Conservation (phyloP, 2,113 vertebrate genomes). For the Bungarus multicinctus region DNA sequence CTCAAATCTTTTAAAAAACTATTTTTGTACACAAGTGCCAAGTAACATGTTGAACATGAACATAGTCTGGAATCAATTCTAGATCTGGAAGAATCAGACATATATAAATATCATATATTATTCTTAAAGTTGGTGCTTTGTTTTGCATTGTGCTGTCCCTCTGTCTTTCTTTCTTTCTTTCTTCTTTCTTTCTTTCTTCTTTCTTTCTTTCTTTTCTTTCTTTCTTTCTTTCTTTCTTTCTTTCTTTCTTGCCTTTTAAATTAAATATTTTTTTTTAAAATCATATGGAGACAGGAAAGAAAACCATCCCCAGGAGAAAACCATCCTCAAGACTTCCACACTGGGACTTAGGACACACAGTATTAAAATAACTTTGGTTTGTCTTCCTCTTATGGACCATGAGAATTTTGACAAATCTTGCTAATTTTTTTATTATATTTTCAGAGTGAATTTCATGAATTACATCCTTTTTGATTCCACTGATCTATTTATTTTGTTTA, state of each 20-base stretch:
- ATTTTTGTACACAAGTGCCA: background rate
- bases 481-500: conserved; percentile 7
- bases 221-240: too few species aligned
- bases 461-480: conserved; percentile 84
- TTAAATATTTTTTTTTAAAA: background rate
- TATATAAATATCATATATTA: background rate
- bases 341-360: background rate
- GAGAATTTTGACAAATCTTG: background rate
- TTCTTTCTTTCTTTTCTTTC: too few species aligned
- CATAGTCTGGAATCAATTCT: background rate
- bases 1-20: background rate
- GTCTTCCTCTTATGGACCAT: background rate
- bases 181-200: too few species aligned
- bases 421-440: conserved; percentile 21
- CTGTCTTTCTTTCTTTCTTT: background rate
- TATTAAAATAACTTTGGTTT: background rate
- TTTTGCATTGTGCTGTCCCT: background rate
- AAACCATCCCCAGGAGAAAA: background rate
- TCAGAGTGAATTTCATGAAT: conserved; percentile 96
- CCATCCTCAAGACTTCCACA: background rate
- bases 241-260: background rate
- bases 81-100: background rate
- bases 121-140: background rate
- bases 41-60: background rate
- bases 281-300: background rate